Conservation (phyloP, 2,113 vertebrate species). For the Mixornis gularis region DNA sequence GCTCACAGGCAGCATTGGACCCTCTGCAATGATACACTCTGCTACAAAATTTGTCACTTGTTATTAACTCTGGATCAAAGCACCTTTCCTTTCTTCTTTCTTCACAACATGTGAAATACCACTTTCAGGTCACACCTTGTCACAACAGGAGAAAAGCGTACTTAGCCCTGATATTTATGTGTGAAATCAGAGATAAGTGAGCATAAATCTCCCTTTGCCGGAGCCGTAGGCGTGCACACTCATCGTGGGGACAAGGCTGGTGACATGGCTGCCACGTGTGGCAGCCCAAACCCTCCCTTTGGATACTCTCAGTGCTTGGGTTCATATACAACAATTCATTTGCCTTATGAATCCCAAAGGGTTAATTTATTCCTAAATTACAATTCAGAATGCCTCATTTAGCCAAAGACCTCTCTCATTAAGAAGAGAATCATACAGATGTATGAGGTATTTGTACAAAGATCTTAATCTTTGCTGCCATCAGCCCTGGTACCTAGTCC, state of each 20-base stretch:
- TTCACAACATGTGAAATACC: not conserved
- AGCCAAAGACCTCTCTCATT: not conserved
- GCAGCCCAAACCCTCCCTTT: not conserved
- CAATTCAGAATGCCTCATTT: not conserved
- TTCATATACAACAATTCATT: not conserved
- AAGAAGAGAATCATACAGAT: not conserved
- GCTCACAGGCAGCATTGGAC: not conserved
- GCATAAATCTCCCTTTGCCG: not conserved
- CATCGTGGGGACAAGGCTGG: fast-evolving
- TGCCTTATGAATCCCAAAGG: not conserved
- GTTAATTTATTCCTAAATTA: not conserved
- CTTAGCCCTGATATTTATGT: fast-evolving
- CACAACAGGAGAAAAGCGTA: not conserved
- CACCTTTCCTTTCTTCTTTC: not conserved
- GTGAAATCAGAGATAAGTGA: not conserved
- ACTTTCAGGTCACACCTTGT: not conserved
- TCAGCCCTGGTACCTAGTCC: not conserved
- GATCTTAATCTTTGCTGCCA: not conserved
- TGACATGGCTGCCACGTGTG: fast-evolving
- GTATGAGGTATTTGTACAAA: not conserved
- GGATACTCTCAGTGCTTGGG: not conserved
- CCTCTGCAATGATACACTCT: not conserved
- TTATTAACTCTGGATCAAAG: not conserved
- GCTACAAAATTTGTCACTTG: not conserved
- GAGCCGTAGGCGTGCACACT: fast-evolving